Base-by-base conservation (phyloP, 2,113 vertebrate genomes). In the Edolisoma coerulescens region DNA sequence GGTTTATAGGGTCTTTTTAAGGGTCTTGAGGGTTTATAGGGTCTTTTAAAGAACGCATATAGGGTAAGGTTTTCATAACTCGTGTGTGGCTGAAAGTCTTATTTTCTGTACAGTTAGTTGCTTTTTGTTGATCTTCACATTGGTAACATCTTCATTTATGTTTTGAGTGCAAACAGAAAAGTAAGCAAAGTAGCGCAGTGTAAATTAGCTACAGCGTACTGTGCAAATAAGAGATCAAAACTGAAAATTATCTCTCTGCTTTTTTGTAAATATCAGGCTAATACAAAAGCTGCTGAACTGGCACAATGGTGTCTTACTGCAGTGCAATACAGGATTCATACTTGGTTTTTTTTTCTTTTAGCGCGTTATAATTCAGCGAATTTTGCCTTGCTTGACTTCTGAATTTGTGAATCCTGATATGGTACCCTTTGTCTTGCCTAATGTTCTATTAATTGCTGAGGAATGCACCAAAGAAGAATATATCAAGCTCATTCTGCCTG, bases 401-500 rank as follows among this genome's bases (percentile, higher is more conserved):
- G 99, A 99, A 95, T 99, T 99, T 90, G 98, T 99, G 91, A 99
- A 99, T 95, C 99, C 99, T 33, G 99, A 99, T 93, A 99, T 99
- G 99, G 99, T 99, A 87, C 99, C 99, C 59, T 99, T 99, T 78
- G 99, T 99, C 90, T 97, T 99, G 87, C 99, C 99, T 82, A 99
- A 99, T 3, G 99, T 99, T 96, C 98, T 99, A 86, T 97, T 99
- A 16, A 99, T 99, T 80, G 99, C 99, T 8, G 99, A 99, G 85
- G 99, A 99, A 70, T 99, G 99, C 96, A 99, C 99, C 95, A 99
- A 99, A 98, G 99, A 99, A 80, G 99, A 99, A 80, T 99, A 99
- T 24, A 10, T 99, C 28, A 99, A 97, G 61, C 98, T 99, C 76
- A 98, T 99, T 96, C 86, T 99, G 69, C 99, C 99, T 44, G 99